Conservation (phyloP, 2,888 invertebrate genomes). For the Heliconius erato region DNA sequence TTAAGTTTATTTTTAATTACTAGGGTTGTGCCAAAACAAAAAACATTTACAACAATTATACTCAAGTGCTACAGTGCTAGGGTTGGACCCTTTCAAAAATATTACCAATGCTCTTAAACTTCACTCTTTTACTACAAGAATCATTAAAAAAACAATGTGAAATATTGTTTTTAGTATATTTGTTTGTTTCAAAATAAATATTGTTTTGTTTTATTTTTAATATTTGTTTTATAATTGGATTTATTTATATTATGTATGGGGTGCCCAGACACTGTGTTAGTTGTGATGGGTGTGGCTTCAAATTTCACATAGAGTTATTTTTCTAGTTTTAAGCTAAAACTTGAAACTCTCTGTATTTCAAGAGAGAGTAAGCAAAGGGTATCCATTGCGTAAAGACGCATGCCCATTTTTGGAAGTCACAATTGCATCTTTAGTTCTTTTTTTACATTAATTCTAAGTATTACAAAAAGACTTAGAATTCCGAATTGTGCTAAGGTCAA, state of each 20-base stretch:
- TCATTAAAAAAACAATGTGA: conserved; percentile 31
- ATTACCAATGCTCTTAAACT: conserved; percentile 46
- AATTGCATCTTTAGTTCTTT: too few species aligned
- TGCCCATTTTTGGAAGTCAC: too few species aligned
- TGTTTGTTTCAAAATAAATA: conserved; percentile 20
- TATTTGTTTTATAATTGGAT: conserved; percentile 3
- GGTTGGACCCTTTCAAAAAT: conserved; percentile 43
- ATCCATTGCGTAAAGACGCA: too few species aligned
- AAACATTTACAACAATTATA: conserved; percentile 33
- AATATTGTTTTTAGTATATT: conserved; percentile 25
- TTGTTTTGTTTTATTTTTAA: background rate
- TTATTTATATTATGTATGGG: background rate
- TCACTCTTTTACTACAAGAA: conserved; percentile 21
- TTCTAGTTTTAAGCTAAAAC: too few species aligned
- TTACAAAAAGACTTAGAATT: too few species aligned
- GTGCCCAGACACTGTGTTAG: background rate
- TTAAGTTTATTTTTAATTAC: conserved; percentile 21
- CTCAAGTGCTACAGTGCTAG: conserved; percentile 22
- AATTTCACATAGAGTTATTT: too few species aligned
- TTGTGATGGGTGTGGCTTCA: background rate
- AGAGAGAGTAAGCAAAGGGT: too few species aligned
- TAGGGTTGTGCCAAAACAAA: conserved; percentile 26
- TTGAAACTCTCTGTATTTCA: too few species aligned
- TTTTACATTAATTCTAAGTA: too few species aligned
- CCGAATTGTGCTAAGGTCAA: too few species aligned